Base-by-base conservation (phyloP, 2,888 invertebrate species). In the Oscheius sp. region DNA sequence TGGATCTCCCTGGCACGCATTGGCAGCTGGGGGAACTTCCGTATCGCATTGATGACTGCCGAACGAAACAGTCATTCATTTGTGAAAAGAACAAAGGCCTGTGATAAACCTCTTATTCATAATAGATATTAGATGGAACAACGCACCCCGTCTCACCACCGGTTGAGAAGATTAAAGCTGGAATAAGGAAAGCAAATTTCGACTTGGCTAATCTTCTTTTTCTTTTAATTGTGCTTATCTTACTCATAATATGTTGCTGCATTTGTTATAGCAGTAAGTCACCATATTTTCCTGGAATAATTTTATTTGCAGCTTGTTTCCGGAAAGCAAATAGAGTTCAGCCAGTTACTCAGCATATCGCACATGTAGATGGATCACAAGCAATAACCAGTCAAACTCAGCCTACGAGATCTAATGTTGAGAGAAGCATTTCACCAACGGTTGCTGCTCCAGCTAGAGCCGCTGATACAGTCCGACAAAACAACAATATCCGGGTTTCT, bases 181-280 rank as follows among this genome's bases (percentile, higher is more conserved):
- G 69, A 8, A 33, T 48, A 23, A 29, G 64, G 10, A 57, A 57
- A 17, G 63, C 57, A 29, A 50, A 34, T 17, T 55, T 63, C 4
- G 72, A 72, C 29, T 33, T 57, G n/a, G 69, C 72, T 6, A 52
- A 65, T n/a, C 65, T 69, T 45, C 52, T 72, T 27, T 65, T 72
- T 17, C 50, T 69, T n/a, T 33, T 72, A 53, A 48, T 72, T 42
- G 46, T 58, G 0, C n/a, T 48, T 4, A 58, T 72, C 20, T 48
- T 72, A 15, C 33, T 72, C 20, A 12, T 72, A 48, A 65, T 72
- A 12, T 53, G 64, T 17, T 61, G 69, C 10, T 66, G 61, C 37
- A 69, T 72, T 17, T 66, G 48, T 48, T 72, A 65, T 55, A 50
- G 65, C 17, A 46, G 65, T 65, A 29, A 46, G 64, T 17, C 5